These are phyloP conservation scores for Rhinopomastus cyanomelas DNA, from an alignment of 2,113 vertebrate genomes.

Conservation along the genomic window DNA sequence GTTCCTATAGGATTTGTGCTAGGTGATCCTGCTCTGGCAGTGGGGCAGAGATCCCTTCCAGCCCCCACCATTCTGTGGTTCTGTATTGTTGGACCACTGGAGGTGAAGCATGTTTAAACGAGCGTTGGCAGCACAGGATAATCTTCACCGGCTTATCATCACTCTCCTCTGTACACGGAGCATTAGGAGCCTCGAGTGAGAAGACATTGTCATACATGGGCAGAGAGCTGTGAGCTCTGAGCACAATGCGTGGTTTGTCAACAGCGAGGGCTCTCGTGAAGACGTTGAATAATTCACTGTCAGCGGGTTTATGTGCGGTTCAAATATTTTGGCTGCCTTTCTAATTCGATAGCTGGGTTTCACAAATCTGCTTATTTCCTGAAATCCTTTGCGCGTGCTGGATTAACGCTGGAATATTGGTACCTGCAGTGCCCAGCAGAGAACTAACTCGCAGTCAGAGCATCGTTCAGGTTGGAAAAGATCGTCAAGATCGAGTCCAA, in stretches of 20 bases:
- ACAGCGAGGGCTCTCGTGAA: neutral
- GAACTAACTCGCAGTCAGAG: neutral
- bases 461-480: too few relatives aligned
- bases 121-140: neutral
- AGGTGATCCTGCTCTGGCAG: too few relatives aligned
- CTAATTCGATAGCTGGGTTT: neutral
- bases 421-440: neutral
- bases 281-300: slow-evolving; percentile 1
- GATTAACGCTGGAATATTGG: neutral
- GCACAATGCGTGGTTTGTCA: neutral
- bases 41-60: too few relatives aligned
- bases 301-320: neutral
- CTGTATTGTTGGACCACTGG: neutral
- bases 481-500: too few relatives aligned
- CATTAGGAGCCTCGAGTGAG: neutral
- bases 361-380: neutral
- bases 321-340: slow-evolving; percentile 3
- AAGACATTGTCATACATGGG: slow-evolving; percentile 2
- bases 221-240: slow-evolving; percentile 9
- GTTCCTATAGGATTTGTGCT: too few relatives aligned
- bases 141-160: neutral
- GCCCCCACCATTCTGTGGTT: neutral
- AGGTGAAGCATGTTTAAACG: neutral
- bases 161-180: neutral
- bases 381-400: neutral